phyloP scores from a whole-genome alignment of 2,888 invertebrate species.

The Gonocerus acuteangulatus region DNA sequence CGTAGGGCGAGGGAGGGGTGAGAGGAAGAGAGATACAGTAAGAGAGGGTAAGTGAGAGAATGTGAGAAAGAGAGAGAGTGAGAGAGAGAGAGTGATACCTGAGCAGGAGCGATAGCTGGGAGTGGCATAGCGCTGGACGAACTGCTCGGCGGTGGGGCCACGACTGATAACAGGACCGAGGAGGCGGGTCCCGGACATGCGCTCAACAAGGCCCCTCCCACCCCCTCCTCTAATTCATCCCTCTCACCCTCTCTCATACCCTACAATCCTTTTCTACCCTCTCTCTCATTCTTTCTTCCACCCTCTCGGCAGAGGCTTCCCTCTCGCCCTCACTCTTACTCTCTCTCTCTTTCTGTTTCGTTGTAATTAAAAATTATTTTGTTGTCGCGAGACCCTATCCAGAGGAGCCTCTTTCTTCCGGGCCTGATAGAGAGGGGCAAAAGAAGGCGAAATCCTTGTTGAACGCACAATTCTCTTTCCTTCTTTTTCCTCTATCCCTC shows the following conservation, averaged over 20 bases:
- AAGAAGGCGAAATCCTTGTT: background rate
- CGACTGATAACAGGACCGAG: conserved; percentile 41
- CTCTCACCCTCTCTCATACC: conserved; percentile 34
- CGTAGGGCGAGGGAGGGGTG: conserved; percentile 38
- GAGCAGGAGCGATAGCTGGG: conserved; percentile 36
- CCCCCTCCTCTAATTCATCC: conserved; percentile 25
- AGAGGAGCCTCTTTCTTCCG: background rate
- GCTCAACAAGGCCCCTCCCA: conserved; percentile 31
- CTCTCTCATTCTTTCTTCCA: conserved; percentile 34
- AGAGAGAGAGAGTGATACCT: conserved; percentile 25
- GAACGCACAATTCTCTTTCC: background rate
- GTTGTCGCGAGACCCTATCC: conserved; percentile 3
- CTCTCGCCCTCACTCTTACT: conserved; percentile 19
- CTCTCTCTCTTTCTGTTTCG: background rate
- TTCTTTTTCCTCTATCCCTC: background rate
- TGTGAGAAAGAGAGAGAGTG: conserved; percentile 2
- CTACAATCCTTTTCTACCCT: conserved; percentile 32
- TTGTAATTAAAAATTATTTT: conserved; percentile 21
- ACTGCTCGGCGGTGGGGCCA: conserved; percentile 21
- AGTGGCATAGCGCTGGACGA: conserved; percentile 33
- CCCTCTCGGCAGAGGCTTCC: conserved; percentile 19
- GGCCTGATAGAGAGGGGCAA: conserved; percentile 4
- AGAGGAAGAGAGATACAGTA: background rate
- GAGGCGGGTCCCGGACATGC: conserved; percentile 41
- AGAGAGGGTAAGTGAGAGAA: conserved; percentile 12